Evolutionary conservation across 2,113 vertebrate species (phyloP).

Genomic region (Sphyrna mokarran): DNA sequence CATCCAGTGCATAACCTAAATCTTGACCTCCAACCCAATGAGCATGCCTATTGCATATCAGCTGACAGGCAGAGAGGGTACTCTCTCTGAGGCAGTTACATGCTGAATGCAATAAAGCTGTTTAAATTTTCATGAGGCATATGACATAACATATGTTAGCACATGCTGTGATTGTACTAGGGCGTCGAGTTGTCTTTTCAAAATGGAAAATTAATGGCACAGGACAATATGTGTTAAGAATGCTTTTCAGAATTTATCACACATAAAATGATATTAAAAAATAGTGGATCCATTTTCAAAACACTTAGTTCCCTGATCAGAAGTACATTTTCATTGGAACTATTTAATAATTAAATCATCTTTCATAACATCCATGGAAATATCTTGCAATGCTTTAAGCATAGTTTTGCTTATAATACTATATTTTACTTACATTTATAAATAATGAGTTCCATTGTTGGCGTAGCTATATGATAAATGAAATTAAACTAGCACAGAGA

Average conservation of each 20-base stretch:
- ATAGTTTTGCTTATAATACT: not conserved
- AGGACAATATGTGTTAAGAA: slow-evolving; percentile 15
- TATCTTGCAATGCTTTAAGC: not conserved
- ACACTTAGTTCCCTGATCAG: not conserved
- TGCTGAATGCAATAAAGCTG: slow-evolving; percentile 33
- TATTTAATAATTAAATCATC: not conserved
- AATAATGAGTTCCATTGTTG: not conserved
- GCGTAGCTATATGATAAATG: not conserved
- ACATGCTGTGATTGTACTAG: slow-evolving; percentile 17
- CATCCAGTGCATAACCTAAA: slow-evolving; percentile 22
- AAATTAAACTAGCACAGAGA: not conserved
- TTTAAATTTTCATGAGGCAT: slow-evolving; percentile 35
- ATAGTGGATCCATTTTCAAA: not conserved
- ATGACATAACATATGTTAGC: slow-evolving; percentile 34
- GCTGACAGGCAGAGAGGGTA: slow-evolving; percentile 29
- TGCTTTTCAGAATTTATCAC: slow-evolving; percentile 29
- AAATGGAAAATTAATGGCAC: slow-evolving; percentile 31
- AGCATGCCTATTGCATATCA: slow-evolving; percentile 20
- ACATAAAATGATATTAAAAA: slow-evolving; percentile 25
- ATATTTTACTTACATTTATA: not conserved
- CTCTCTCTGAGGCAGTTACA: slow-evolving; percentile 23
- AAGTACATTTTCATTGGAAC: not conserved
- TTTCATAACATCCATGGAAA: not conserved
- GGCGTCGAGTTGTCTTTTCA: slow-evolving; percentile 12
- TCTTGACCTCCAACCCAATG: slow-evolving; percentile 25